A percentile compares a stretch with the other conserved stretches of the same genome.
phyloP scores from a whole-genome alignment of 2,113 vertebrate genomes.

The Eretmodus cyanostictus region DNA sequence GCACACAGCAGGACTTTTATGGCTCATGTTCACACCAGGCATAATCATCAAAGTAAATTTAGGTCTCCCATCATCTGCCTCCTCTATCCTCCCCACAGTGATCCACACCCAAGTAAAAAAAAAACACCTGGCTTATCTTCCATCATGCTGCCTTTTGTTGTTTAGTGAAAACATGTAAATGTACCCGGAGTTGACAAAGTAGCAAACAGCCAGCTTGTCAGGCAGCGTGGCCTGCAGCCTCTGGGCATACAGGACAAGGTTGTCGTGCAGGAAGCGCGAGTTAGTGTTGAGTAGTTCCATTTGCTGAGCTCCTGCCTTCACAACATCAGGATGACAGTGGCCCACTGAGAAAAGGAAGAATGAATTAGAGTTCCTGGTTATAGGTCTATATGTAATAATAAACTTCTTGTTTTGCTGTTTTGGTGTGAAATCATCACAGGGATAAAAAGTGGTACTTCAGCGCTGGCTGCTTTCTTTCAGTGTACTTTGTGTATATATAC shows the following conservation, averaged over 20 bases:
- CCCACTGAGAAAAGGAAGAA: slow-evolving; percentile 73
- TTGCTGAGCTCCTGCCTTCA: slow-evolving; percentile 82
- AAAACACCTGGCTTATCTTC: not conserved
- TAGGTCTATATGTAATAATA: not conserved
- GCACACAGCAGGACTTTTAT: not conserved
- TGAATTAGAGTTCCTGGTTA: not conserved
- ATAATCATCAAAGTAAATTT: not conserved
- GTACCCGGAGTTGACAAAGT: slow-evolving; percentile 97
- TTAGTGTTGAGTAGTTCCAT: slow-evolving; percentile 97
- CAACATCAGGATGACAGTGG: slow-evolving; percentile 90
- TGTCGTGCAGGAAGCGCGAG: slow-evolving; percentile 93
- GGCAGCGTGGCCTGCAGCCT: slow-evolving; percentile 85
- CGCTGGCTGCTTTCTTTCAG: not conserved
- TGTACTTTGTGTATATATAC: not conserved
- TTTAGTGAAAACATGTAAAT: not conserved
- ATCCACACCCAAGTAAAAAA: not conserved
- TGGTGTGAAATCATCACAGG: fast-evolving
- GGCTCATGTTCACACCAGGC: not conserved
- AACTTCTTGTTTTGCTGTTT: not conserved
- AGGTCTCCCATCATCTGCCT: not conserved
- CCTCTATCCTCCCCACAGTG: not conserved
- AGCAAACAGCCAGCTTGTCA: slow-evolving; percentile 85
- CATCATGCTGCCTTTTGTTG: not conserved
- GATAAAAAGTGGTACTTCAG: not conserved
- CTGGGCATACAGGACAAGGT: slow-evolving; percentile 86